Evolutionary conservation across 2,797 vertebrate genomes (phyloP).

Genomic region (Clarias platycephalus): DNA sequence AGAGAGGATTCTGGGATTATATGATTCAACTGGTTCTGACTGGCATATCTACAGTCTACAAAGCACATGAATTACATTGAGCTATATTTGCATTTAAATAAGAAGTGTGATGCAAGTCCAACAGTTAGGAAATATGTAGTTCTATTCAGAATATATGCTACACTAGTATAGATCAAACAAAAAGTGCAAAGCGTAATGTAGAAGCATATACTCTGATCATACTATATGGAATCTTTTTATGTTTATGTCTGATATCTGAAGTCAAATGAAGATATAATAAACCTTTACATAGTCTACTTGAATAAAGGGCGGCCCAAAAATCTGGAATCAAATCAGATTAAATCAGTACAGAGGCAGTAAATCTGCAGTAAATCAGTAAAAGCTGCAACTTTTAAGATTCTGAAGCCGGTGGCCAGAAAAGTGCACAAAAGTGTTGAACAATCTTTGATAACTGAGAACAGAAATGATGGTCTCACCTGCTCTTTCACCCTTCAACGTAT

Average conservation of each 20-base stretch:
- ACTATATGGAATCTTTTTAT: background rate
- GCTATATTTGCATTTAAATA: background rate
- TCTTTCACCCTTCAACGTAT: constrained; percentile 83
- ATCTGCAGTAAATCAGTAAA: no score
- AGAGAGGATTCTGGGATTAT: no score
- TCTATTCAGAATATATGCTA: background rate
- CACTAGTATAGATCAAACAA: background rate
- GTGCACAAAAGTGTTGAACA: background rate
- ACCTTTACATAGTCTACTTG: background rate
- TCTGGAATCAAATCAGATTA: no score
- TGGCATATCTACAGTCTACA: background rate
- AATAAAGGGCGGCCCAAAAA: background rate
- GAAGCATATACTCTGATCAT: background rate
- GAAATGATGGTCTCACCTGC: constrained; percentile 70
- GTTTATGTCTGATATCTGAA: background rate
- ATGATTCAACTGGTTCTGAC: background rate
- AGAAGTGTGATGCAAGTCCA: background rate
- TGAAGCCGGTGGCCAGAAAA: background rate
- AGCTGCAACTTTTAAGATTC: background rate
- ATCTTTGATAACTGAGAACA: background rate
- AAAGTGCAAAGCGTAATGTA: background rate
- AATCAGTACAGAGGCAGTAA: no score
- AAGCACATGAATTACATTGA: no score
- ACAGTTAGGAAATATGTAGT: background rate
- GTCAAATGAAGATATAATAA: background rate